Evolutionary conservation across 2,888 invertebrate genomes (phyloP).

Genomic region (Petrolisthes manimaculis): DNA sequence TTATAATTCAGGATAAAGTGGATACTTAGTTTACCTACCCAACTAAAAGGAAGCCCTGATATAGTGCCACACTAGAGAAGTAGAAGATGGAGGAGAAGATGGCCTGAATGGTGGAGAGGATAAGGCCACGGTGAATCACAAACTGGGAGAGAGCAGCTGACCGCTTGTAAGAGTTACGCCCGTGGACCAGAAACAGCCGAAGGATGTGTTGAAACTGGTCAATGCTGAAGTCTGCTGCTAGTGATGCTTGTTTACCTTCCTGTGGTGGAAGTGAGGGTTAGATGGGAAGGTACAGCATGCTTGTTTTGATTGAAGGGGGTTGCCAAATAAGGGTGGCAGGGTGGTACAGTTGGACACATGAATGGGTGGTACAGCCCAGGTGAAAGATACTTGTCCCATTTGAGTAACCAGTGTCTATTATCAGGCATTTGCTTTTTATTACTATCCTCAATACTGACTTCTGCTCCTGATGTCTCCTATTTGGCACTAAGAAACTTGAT

Average conservation of each 20-base stretch:
- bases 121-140: conserved; percentile 97
- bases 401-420: too few species aligned
- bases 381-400: too few species aligned
- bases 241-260: conserved; percentile 90
- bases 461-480: too few species aligned
- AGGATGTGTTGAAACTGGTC: conserved; percentile 87
- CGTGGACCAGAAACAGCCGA: conserved; percentile 88
- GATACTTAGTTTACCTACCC: conserved; percentile 73
- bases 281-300: background rate
- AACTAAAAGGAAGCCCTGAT: conserved; percentile 99
- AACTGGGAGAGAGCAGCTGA: conserved; percentile 98
- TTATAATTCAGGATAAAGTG: too few species aligned
- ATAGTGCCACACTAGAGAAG: conserved; percentile 95
- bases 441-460: too few species aligned
- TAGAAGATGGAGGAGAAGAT: conserved; percentile 99
- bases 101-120: conserved; percentile 98
- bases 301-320: too few species aligned
- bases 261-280: background rate
- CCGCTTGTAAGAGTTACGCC: conserved; percentile 91
- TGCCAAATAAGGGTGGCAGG: too few species aligned
- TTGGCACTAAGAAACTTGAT: too few species aligned
- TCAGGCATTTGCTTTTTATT: too few species aligned
- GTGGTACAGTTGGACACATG: too few species aligned
- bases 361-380: too few species aligned
- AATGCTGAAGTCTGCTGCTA: conserved; percentile 98